Evolutionary conservation across 1,140 invertebrate species (phyloP).

Genomic region (Hycleus phaleratus): DNA sequence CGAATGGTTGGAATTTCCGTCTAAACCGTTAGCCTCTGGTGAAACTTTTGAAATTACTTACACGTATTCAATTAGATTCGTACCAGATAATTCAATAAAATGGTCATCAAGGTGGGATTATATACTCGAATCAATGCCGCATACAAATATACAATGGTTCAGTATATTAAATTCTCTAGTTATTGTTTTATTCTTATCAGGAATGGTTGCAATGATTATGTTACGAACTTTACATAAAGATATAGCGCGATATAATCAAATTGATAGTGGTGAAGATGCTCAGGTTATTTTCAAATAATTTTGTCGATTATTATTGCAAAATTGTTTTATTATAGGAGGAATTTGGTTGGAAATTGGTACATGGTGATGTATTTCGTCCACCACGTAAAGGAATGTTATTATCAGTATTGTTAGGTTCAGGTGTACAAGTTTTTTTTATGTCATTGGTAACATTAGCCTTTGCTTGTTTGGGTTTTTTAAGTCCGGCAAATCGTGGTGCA

Average conservation of each 20-base stretch:
- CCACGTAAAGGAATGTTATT: slow-evolving; percentile 95
- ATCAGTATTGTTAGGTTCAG: slow-evolving; percentile 90
- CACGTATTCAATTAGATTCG: slow-evolving; percentile 80
- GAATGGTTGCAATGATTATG: slow-evolving; percentile 99
- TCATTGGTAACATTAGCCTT: slow-evolving; percentile 79
- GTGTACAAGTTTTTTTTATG: slow-evolving; percentile 82
- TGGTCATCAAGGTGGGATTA: slow-evolving; percentile 99
- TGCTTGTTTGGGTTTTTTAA: slow-evolving; percentile 95
- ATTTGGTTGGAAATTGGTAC: slow-evolving; percentile 98
- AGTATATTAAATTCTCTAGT: slow-evolving; percentile 87
- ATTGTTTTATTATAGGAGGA: slow-evolving; percentile 66
- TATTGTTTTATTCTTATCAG: slow-evolving; percentile 84
- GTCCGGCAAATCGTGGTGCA: slow-evolving; percentile 95
- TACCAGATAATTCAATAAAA: slow-evolving; percentile 77
- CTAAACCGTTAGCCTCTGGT: slow-evolving; percentile 51
- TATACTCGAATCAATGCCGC: slow-evolving; percentile 95
- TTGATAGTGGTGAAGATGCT: slow-evolving; percentile 92
- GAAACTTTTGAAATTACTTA: slow-evolving; percentile 68
- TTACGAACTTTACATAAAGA: slow-evolving; percentile 95
- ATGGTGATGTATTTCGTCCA: slow-evolving; percentile 91
- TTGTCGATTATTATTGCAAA: not conserved
- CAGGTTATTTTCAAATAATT: slow-evolving; percentile 42
- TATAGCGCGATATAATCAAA: slow-evolving; percentile 97
- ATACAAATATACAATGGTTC: slow-evolving; percentile 99
- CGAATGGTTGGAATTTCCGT: slow-evolving; percentile 25